A percentile compares a stretch with the other conserved stretches of the same genome.
Conservation (phyloP, 2,888 invertebrate species). For the Eupithecia subfuscata region DNA sequence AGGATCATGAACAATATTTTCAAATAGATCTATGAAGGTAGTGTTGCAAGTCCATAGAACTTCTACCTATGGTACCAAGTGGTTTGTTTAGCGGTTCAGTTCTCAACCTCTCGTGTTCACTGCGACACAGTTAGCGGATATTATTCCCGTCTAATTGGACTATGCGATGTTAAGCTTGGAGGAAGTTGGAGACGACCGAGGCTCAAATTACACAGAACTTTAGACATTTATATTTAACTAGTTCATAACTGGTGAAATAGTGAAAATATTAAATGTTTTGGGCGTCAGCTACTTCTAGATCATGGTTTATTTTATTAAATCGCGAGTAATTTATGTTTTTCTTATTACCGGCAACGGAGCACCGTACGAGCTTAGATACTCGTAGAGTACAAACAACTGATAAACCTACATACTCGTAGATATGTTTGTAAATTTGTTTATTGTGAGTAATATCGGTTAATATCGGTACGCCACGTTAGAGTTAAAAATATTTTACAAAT, state of each 20-base stretch:
- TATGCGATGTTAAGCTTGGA: conserved; percentile 12
- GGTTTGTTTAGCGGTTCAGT: not conserved
- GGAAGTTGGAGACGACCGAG: conserved; percentile 15
- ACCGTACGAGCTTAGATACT: too few species aligned
- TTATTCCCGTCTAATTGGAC: conserved; percentile 11
- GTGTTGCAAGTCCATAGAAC: not conserved
- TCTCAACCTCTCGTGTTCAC: not conserved
- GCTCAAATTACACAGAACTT: conserved; percentile 19
- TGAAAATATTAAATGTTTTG: not conserved
- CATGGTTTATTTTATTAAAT: not conserved
- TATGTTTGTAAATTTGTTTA: not conserved
- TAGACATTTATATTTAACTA: not conserved
- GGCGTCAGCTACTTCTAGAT: not conserved
- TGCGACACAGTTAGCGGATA: conserved; percentile 1
- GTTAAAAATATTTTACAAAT: not conserved
- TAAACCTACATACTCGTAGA: accelerated
- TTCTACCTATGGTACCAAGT: too few species aligned
- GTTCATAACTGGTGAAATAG: not conserved
- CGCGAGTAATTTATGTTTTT: not conserved
- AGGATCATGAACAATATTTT: not conserved
- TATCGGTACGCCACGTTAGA: not conserved
- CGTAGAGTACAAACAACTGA: not conserved
- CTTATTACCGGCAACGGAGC: too few species aligned
- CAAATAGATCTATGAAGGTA: not conserved
- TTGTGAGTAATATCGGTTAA: not conserved